Evolutionary conservation across 2,113 vertebrate species (phyloP).

Genomic region (Mus musculus): GRCm39 chr2:61238501-61239000

Average conservation of each 20-base stretch:
- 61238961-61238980: neutral
- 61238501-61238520: slow-evolving; percentile 44
- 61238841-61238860: slow-evolving; percentile 65
- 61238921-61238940: slow-evolving; percentile 37
- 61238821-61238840: slow-evolving; percentile 70
- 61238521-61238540: neutral
- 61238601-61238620: slow-evolving; percentile 36
- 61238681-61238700: slow-evolving; percentile 1
- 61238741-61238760: neutral
- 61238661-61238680: slow-evolving; percentile 29
- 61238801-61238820: slow-evolving; percentile 66
- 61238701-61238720: slow-evolving; percentile 53
- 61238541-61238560: neutral
- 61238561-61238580: slow-evolving; percentile 37
- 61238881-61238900: slow-evolving; percentile 59
- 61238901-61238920: slow-evolving; percentile 30
- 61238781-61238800: slow-evolving; percentile 58
- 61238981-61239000: slow-evolving; percentile 20
- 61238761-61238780: slow-evolving; percentile 64
- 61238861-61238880: slow-evolving; percentile 64
- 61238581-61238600: slow-evolving; percentile 17
- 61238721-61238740: slow-evolving; percentile 30
- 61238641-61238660: slow-evolving; percentile 28
- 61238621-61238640: neutral
- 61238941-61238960: slow-evolving; percentile 43